Percentiles rank a stretch among this genome's conserved stretches.
These are phyloP conservation scores for Lethenteron camtschaticum DNA, from an alignment of 2,113 vertebrate genomes.

Conservation along the genomic window DNA sequence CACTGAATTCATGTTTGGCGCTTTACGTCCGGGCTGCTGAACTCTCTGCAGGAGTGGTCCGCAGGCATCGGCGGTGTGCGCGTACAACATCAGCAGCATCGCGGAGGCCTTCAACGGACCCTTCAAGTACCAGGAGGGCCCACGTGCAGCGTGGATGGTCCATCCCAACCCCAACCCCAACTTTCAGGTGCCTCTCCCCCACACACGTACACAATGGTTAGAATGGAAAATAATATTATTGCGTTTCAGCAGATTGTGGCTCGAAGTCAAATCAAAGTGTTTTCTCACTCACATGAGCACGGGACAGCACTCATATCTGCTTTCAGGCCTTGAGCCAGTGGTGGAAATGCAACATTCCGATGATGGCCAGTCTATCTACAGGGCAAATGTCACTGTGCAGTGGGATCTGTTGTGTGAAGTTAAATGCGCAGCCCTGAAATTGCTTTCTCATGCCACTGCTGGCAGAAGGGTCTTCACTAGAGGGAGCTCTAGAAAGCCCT, in stretches of 20 bases:
- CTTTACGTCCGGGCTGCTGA: neutral
- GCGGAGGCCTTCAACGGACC: constrained; percentile 68
- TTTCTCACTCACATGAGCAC: neutral
- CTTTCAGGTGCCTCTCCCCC: constrained; percentile 55
- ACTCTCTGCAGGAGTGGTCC: constrained; percentile 58
- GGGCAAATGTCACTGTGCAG: too few species aligned
- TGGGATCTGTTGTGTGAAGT: too few species aligned
- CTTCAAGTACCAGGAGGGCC: constrained; percentile 94
- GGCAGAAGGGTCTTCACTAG: too few species aligned
- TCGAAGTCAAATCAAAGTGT: too few species aligned
- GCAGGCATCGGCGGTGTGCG: constrained; percentile 75
- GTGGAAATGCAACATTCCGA: too few species aligned
- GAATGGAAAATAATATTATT: neutral
- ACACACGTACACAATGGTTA: neutral
- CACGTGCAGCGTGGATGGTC: constrained; percentile 73
- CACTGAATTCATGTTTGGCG: too few species aligned
- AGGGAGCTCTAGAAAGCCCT: too few species aligned
- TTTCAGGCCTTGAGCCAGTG: too few species aligned
- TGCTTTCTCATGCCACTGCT: too few species aligned
- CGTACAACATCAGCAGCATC: constrained; percentile 83
- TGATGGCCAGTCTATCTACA: too few species aligned
- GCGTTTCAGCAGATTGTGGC: neutral
- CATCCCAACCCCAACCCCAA: constrained; percentile 86
- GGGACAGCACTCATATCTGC: neutral
- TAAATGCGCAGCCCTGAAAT: too few species aligned